Percentiles rank a stretch among this genome's conserved stretches.
phyloP scores from a whole-genome alignment of 2,888 invertebrate genomes.

The Sarcophaga subvicina region DNA sequence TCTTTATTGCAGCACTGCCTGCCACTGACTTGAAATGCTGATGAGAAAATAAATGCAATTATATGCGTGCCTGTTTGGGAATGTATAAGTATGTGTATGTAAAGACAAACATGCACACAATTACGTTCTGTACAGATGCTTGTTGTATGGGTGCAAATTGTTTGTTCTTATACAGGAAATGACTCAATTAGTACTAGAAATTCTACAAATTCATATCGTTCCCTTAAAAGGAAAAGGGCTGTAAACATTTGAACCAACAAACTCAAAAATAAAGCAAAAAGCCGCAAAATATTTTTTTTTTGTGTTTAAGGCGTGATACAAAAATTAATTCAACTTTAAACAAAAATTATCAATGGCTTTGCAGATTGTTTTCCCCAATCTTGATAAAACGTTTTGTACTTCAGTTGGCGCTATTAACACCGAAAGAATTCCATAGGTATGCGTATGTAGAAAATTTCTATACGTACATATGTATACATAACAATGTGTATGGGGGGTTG shows the following conservation, averaged over 20 bases:
- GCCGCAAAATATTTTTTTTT: too few relatives aligned
- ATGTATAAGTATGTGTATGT: not conserved
- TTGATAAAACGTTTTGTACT: too few relatives aligned
- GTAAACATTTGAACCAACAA: too few relatives aligned
- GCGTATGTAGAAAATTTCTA: not conserved
- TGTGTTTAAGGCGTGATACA: too few relatives aligned
- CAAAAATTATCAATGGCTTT: too few relatives aligned
- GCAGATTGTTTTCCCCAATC: too few relatives aligned
- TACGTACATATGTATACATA: not conserved
- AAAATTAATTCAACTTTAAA: too few relatives aligned
- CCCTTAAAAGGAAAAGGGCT: too few relatives aligned
- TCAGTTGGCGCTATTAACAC: not conserved
- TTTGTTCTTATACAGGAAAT: constrained; percentile 57
- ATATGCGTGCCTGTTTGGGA: not conserved
- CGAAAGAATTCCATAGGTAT: not conserved
- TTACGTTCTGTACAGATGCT: not conserved
- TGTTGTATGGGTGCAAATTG: constrained; percentile 10
- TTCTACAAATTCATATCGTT: constrained; percentile 21
- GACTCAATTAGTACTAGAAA: constrained; percentile 55
- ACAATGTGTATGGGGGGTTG: not conserved
- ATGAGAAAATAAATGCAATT: too few relatives aligned
- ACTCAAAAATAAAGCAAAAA: too few relatives aligned
- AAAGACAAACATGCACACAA: not conserved
- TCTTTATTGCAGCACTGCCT: not conserved
- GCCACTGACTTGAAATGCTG: constrained; percentile 24